Conservation (phyloP, 2,113 vertebrate species). For the Pomatorhinus ruficollis region DNA sequence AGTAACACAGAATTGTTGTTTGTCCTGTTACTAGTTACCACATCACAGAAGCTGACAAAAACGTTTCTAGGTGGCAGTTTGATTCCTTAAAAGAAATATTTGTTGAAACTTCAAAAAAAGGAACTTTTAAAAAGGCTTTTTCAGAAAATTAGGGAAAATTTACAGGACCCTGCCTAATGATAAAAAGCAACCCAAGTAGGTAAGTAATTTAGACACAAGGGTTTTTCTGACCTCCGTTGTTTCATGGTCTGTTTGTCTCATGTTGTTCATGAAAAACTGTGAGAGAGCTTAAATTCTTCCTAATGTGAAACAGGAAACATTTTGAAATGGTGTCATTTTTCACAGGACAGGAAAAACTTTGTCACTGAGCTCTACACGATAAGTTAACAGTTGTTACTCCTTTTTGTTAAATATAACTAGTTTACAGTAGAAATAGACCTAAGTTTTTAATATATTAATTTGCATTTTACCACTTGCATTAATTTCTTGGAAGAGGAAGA, state of each 20-base stretch:
- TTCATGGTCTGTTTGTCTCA: background rate
- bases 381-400: background rate
- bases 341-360: slow-evolving; percentile 38
- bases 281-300: slow-evolving; percentile 33
- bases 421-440: background rate
- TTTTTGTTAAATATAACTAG: background rate
- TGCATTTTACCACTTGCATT: background rate
- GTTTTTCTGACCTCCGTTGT: background rate
- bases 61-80: background rate
- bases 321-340: slow-evolving; percentile 48
- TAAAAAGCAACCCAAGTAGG: background rate
- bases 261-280: background rate
- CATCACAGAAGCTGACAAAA: background rate
- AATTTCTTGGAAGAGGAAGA: background rate
- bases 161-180: background rate
- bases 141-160: background rate
- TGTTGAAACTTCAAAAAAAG: background rate
- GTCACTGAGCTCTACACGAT: background rate
- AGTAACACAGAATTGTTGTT: background rate
- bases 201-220: background rate
- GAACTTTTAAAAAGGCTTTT: background rate
- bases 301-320: slow-evolving; percentile 35
- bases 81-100: background rate
- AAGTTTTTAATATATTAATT: background rate
- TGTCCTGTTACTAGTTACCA: background rate